Evolutionary conservation across 2,113 vertebrate species (phyloP), one percentile per base, ranked within the genome.

Genomic region (Struthidea cinerea): DNA sequence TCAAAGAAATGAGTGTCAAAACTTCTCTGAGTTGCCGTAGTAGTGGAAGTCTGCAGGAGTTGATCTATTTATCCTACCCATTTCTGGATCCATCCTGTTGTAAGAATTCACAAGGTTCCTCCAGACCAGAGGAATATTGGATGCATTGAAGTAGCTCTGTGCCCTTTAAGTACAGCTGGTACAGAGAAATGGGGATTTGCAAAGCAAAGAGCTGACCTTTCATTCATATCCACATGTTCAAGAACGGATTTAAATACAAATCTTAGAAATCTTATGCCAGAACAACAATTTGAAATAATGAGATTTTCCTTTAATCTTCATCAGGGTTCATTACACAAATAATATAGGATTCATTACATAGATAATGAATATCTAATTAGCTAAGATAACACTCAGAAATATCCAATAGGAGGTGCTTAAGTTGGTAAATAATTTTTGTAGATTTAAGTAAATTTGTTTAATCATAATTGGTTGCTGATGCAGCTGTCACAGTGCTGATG

Each of bases 271-370:
- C 59, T 73, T 69, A 35, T 71, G 37, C 77, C 47, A 77, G 63
- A 96, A 67, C 16, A 89, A 80, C 47, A 52, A 79, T 50, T 57
- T 27, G 14, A 90, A 84, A 60, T 89, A 96, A 92, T 83, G 88
- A 92, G 57, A 84, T 96, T 94, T 96, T 68, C 63, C 59, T 95
- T 86, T 94, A 68, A 89, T 85, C 28, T 84, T 87, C 42, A 71
- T 91, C 79, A 89, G 55, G 22, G 86, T 69, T 87, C 63, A 68
- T 93, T 92, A 77, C 67, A 55, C 47, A 83, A 33, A 59, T 61
- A 85, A 83, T 88, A 44, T 10, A 60, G 35, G 78, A 92, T 95
- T 85, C 39, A 64, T 81, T 79, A 73, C 21, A 27, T 47, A 93
- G 73, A 84, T 79, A 89, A 86, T 59, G 22, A 50, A 76, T 90